Evolutionary conservation across 2,113 vertebrate genomes (phyloP), one percentile per base, ranked within the genome.

Genomic region (Silurus meridionalis): DNA sequence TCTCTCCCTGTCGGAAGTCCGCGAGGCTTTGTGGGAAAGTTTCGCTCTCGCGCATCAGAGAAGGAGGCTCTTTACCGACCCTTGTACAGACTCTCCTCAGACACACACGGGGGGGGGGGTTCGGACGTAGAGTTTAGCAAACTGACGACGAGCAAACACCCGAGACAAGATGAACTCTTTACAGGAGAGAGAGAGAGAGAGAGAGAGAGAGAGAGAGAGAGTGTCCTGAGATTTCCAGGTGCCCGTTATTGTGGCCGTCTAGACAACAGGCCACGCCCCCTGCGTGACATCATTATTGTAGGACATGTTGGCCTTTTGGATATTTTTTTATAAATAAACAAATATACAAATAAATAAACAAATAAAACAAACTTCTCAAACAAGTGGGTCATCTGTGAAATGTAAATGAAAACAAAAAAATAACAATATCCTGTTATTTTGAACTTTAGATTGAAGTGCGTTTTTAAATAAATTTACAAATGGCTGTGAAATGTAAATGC

Each of bases 21-120:
- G 21, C 48, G 23, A 52, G 55, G 55, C 55, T 19, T 55, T 72
- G 60, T 71, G 82, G 67, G 60, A 66, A 79, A 78, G 58, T 78
- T 78, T 46, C 25, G 15, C 48, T 67, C 46, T 10, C 58, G 83
- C 72, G 83, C 72, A 85, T 46, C 60, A 78, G 46, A 64, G 63
- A 57, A 53, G 19, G 19, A 37, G 37, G 37, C 37, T 37, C 37
- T 37, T 37, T 37, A 37, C 37, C 37, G 37, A 37, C 37, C 37
- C 2, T 1, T 37, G 37, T 37, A 37, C 37, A 37, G 37, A 37
- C 37, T 21, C 69, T 72, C 69, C 15, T 72, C 37, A 72, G 69
- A 21, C 48, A 74, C 6, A 53, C 52, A 75, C n/a, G 21, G 10
- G 21, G 37, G 1, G 37, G 37, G 37, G 37, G 37, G 37, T 37